phyloP scores from a whole-genome alignment of 2,113 vertebrate species.

The Oncorhynchus tshawytscha region DNA sequence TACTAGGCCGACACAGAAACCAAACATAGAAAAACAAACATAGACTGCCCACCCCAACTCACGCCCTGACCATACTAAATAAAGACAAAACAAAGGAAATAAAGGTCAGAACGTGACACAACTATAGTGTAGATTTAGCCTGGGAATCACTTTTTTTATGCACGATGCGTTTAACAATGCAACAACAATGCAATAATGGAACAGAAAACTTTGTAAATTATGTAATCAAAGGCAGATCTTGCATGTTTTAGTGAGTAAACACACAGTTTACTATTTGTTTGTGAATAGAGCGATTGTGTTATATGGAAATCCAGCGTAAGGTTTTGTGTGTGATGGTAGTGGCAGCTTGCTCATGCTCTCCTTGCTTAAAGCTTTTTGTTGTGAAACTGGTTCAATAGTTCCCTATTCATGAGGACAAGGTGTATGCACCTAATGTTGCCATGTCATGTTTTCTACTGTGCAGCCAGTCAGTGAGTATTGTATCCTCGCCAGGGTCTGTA shows the following conservation, averaged over 20 bases:
- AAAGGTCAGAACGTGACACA: too few species aligned
- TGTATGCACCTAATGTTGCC: conserved; percentile 54
- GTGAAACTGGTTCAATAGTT: conserved; percentile 48
- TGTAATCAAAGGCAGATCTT: conserved; percentile 19
- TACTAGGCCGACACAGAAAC: too few species aligned
- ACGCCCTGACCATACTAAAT: too few species aligned
- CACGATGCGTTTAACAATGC: not conserved
- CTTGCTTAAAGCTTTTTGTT: conserved; percentile 43
- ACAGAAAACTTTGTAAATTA: not conserved
- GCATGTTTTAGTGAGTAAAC: not conserved
- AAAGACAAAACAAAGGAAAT: too few species aligned
- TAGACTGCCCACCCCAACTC: too few species aligned
- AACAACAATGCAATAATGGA: not conserved
- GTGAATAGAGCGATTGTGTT: not conserved
- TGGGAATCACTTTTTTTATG: too few species aligned
- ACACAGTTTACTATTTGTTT: not conserved
- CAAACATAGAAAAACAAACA: too few species aligned
- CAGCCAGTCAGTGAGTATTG: not conserved
- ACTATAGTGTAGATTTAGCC: too few species aligned
- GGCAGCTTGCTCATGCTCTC: not conserved
- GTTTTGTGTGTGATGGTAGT: not conserved
- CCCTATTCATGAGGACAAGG: conserved; percentile 76
- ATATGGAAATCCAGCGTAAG: conserved; percentile 2
- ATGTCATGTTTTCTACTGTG: conserved; percentile 39
- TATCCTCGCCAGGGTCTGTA: conserved; percentile 19